phyloP scores from a whole-genome alignment of 1,140 invertebrate species.

The Leptopilina clavipes region DNA sequence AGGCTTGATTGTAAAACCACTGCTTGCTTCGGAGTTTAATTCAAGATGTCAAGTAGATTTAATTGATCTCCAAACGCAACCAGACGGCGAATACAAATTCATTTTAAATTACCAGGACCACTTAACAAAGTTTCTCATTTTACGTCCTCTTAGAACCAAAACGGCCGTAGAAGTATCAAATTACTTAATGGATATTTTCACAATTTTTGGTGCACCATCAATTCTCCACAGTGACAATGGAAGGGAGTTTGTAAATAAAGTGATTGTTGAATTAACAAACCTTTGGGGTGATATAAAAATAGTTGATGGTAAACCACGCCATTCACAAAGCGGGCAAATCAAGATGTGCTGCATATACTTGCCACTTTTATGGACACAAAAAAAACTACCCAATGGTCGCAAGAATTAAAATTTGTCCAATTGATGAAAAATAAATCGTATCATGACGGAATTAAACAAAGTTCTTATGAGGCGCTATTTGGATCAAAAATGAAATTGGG shows the following conservation, averaged over 20 bases:
- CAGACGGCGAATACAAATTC: too few relatives aligned
- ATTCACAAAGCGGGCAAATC: slow-evolving; percentile 7
- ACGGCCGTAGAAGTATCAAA: neutral
- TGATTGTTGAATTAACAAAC: too few relatives aligned
- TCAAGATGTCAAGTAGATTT: neutral
- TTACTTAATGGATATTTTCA: slow-evolving; percentile 31
- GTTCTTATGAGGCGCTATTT: neutral
- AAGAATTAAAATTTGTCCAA: too few relatives aligned
- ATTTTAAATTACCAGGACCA: neutral
- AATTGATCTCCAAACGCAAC: slow-evolving; percentile 1
- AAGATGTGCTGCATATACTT: neutral
- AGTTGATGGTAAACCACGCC: too few relatives aligned
- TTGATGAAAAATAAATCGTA: too few relatives aligned
- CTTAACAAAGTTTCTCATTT: slow-evolving; percentile 22
- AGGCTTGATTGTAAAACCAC: too few relatives aligned
- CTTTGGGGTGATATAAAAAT: too few relatives aligned
- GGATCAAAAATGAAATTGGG: neutral
- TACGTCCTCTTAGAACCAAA: slow-evolving; percentile 1
- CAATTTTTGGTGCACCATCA: slow-evolving; percentile 18
- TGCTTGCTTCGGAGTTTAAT: neutral
- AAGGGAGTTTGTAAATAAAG: too few relatives aligned
- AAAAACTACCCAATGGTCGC: too few relatives aligned
- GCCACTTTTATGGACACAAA: too few relatives aligned
- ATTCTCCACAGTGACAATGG: neutral
- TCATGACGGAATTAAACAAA: neutral